Evolutionary conservation across 2,113 vertebrate genomes (phyloP), one percentile per base, ranked within the genome.

Genomic region (Urocolius indicus): DNA sequence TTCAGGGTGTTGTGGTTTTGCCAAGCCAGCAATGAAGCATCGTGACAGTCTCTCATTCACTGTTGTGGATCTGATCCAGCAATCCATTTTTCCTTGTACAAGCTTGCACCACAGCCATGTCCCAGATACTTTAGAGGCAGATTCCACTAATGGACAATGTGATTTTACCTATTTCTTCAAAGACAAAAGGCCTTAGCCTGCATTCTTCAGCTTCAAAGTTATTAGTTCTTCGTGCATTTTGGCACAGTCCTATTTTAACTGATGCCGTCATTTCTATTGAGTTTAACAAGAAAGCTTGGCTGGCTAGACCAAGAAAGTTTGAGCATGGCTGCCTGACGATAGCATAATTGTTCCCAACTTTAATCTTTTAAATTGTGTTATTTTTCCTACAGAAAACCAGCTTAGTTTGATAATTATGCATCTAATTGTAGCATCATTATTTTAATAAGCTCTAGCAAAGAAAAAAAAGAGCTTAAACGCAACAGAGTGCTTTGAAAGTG

Each of bases 391-490:
- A 58, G 46, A 73, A 82, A 38, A 18, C 1, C 34, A 49, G 13
- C 17, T 63, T 51, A 84, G 4, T 76, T 86, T 68, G 5, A 8
- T 74, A 91, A 80, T 45, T 71, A 45, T 12, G 20, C 21, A 92
- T 87, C 20, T 84, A 85, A 78, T 55, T 73, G 38, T 62, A 57
- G 59, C 10, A 72, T 46, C 36, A 76, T 89, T 38, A 88, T 86
- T 93, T 95, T 77, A 90, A 92, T 61, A 67, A 71, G 26, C 11
- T 77, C 90, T 63, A 84, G 17, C 16, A 61, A 79, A 78, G n/a
- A 29, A 49, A 36, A 63, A 46, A 48, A 41, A 3, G 8, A 54
- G 16, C 38, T 86, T 62, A 69, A 83, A 45, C 38, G 59, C 49
- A 78, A 5, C 55, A 43, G 17, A 71, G 43, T 52, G 24, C 6